Percentiles rank a stretch among this genome's conserved stretches.
These are phyloP conservation scores for Halcyon badia DNA, from an alignment of 2,797 vertebrate species.

Conservation along the genomic window DNA sequence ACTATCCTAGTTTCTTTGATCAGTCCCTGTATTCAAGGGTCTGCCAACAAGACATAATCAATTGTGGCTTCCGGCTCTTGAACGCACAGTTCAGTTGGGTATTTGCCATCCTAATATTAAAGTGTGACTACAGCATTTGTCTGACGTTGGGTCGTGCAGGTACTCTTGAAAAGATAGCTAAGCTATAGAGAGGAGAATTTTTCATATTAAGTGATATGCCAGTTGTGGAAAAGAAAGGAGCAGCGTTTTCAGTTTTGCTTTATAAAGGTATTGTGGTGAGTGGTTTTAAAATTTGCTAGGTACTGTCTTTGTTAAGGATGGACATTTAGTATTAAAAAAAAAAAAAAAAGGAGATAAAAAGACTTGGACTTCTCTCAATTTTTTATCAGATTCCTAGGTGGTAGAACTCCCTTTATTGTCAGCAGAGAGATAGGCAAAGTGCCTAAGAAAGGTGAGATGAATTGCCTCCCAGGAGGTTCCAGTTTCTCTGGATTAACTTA, in stretches of 20 bases:
- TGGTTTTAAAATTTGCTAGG: background rate
- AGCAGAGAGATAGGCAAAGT: background rate
- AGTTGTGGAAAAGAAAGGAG: background rate
- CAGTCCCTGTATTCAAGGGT: background rate
- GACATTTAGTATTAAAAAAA: background rate
- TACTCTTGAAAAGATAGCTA: background rate
- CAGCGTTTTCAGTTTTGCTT: background rate
- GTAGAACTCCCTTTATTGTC: background rate
- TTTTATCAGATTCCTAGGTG: background rate
- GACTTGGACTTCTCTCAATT: background rate
- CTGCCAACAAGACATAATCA: background rate
- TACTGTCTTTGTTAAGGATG: background rate
- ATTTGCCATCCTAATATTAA: background rate
- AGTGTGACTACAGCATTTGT: background rate
- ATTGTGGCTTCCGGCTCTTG: background rate
- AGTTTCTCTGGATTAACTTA: background rate
- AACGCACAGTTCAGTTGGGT: background rate
- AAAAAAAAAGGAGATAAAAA: background rate
- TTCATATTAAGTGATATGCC: background rate
- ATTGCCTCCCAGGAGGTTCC: background rate
- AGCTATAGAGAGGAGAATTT: background rate
- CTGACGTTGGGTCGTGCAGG: background rate
- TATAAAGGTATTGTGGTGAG: fast-evolving
- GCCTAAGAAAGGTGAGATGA: background rate
- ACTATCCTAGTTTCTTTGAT: background rate